Evolutionary conservation across 2,113 vertebrate genomes (phyloP).

Genomic region (Falco punctatus): DNA sequence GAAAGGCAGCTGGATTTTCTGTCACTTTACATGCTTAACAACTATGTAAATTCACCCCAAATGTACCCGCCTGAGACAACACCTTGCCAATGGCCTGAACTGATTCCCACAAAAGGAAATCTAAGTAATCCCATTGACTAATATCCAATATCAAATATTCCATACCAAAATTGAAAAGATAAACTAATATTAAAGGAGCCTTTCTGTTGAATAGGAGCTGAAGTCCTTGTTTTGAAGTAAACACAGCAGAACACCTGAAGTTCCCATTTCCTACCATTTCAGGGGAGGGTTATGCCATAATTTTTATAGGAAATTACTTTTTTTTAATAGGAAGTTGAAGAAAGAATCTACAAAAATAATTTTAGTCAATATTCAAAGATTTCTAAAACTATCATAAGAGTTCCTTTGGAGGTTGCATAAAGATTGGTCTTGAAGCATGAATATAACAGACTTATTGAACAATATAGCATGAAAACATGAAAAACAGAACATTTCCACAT

Average conservation of each 20-base stretch:
- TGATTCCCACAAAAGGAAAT: not conserved
- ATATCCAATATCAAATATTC: not conserved
- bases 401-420: not conserved
- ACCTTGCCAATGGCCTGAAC: not conserved
- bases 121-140: not conserved
- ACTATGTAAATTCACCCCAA: constrained; percentile 36
- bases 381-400: not conserved
- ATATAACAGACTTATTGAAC: not conserved
- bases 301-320: not conserved
- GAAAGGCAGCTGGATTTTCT: constrained; percentile 45
- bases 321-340: not conserved
- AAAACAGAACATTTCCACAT: not conserved
- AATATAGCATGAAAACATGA: not conserved
- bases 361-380: not conserved
- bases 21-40: constrained; percentile 50
- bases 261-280: not conserved
- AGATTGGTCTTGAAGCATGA: not conserved
- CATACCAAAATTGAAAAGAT: not conserved
- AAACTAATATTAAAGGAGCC: not conserved
- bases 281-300: not conserved
- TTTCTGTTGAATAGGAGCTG: not conserved
- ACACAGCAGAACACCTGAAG: not conserved
- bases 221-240: not conserved
- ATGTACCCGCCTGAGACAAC: not conserved
- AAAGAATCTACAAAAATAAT: not conserved